Evolutionary conservation across 2,113 vertebrate genomes (phyloP).

Genomic region (Parus major): DNA sequence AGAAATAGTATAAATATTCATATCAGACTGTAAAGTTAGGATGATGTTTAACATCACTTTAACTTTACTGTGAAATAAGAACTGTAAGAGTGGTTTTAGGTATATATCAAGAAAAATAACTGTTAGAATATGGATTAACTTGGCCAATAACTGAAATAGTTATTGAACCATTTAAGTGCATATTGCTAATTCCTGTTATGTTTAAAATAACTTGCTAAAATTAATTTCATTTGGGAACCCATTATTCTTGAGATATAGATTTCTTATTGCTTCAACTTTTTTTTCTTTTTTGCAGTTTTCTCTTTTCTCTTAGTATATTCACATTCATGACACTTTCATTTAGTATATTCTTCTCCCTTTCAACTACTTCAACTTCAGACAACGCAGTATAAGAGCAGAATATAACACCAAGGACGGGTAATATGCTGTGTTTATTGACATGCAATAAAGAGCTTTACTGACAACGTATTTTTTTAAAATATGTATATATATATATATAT

Average conservation of each 20-base stretch:
- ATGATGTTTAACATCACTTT: not conserved
- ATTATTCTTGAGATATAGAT: not conserved
- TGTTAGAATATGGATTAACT: not conserved
- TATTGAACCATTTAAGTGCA: not conserved
- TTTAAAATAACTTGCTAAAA: not conserved
- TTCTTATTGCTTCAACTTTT: not conserved
- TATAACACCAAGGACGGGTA: not conserved
- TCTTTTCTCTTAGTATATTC: not conserved
- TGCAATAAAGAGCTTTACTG: not conserved
- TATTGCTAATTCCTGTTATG: not conserved
- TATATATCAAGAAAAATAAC: not conserved
- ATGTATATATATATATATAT: not conserved
- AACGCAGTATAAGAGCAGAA: not conserved
- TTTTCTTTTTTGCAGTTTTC: not conserved
- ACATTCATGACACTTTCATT: not conserved
- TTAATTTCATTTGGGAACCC: not conserved
- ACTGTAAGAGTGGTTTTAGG: not conserved
- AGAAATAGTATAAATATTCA: not conserved
- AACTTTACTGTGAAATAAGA: not conserved
- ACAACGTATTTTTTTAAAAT: not conserved
- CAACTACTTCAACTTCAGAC: not conserved
- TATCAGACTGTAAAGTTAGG: not conserved
- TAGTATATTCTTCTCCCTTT: not conserved
- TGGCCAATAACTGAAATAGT: not conserved
- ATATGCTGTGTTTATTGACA: not conserved